phyloP scores from a whole-genome alignment of 2,797 vertebrate species.

The Otolemur crassicaudatus region DNA sequence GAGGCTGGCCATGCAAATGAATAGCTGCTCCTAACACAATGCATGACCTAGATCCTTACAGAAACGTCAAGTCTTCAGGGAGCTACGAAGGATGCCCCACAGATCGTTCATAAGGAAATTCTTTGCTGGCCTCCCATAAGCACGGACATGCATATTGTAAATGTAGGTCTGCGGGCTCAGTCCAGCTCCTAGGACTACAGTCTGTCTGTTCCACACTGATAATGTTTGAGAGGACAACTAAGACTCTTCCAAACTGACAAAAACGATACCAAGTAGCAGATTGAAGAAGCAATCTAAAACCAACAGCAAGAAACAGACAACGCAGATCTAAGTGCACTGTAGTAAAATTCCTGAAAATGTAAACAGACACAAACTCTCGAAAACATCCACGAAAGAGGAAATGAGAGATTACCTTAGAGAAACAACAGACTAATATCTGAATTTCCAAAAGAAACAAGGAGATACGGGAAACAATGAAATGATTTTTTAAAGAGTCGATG shows the following conservation, averaged over 20 bases:
- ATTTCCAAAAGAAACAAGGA: conserved; percentile 30
- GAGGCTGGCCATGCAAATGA: background rate
- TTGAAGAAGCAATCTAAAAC: background rate
- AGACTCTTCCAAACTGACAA: conserved; percentile 32
- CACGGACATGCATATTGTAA: background rate
- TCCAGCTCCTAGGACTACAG: background rate
- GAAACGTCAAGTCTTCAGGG: background rate
- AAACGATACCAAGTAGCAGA: background rate
- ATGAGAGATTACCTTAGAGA: background rate
- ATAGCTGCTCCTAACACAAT: background rate
- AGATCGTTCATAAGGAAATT: background rate
- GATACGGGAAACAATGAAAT: background rate
- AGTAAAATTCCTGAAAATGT: background rate
- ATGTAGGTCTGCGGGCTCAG: background rate
- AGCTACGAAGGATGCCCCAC: background rate
- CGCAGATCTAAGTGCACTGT: background rate
- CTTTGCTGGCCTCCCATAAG: background rate
- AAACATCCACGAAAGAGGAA: background rate
- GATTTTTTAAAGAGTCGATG: background rate
- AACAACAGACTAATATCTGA: background rate
- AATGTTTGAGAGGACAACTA: background rate
- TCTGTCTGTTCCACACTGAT: background rate
- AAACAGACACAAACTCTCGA: background rate
- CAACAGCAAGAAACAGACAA: conserved; percentile 21
- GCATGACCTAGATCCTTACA: background rate